Conservation (phyloP, 2,888 invertebrate genomes). For the Mesorhabditis spiculigera region DNA sequence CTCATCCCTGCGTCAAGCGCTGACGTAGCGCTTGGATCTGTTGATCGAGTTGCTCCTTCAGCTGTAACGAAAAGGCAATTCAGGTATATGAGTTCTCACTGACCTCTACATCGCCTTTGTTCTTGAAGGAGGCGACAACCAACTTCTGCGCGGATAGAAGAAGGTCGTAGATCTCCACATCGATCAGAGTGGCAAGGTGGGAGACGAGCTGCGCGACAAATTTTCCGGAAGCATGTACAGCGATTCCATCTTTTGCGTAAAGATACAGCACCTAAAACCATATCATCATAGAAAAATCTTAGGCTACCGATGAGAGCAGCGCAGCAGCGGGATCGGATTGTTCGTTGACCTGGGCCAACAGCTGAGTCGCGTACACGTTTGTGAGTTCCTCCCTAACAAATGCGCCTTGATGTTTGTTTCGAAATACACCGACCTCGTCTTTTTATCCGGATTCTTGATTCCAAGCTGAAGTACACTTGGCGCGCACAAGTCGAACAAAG, state of each 20-base stretch:
- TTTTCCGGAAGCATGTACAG: constrained; percentile 75
- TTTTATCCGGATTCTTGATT: constrained; percentile 37
- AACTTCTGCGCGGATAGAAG: constrained; percentile 29
- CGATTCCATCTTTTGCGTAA: constrained; percentile 21
- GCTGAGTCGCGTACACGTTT: constrained; percentile 16
- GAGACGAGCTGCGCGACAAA: constrained; percentile 72
- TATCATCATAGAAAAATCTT: background rate
- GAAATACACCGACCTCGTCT: constrained; percentile 27
- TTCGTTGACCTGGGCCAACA: constrained; percentile 16
- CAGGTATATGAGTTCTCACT: constrained; percentile 11
- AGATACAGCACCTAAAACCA: constrained; percentile 20
- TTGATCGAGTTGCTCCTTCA: background rate
- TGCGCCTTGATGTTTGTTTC: background rate
- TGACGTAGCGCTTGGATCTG: background rate
- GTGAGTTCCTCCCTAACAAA: constrained; percentile 13
- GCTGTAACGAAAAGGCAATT: background rate
- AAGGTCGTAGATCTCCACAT: constrained; percentile 12
- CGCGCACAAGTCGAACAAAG: constrained; percentile 16
- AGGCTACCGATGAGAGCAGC: constrained; percentile 17
- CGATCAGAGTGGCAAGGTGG: constrained; percentile 13
- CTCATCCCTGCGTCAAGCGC: background rate
- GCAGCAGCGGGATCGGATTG: constrained; percentile 24
- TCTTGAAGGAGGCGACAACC: constrained; percentile 33
- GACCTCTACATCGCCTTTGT: constrained; percentile 32
- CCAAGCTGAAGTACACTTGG: constrained; percentile 21